Percentiles rank a stretch among this genome's conserved stretches.
phyloP scores from a whole-genome alignment of 2,113 vertebrate genomes.

The Petromus typicus region DNA sequence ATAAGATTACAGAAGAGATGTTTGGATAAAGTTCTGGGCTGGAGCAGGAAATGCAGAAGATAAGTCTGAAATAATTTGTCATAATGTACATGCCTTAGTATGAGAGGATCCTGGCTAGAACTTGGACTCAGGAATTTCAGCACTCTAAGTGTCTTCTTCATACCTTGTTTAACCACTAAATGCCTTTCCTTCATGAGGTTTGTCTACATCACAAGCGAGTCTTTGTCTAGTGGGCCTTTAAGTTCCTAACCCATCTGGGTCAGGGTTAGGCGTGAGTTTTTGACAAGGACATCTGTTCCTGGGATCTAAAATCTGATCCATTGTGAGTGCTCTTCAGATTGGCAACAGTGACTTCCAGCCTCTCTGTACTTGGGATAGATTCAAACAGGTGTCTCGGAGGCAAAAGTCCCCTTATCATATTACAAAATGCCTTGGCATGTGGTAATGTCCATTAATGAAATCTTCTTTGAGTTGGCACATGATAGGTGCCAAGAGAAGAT shows the following conservation, averaged over 20 bases:
- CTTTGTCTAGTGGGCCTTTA: constrained; percentile 40
- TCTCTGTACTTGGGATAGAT: constrained; percentile 75
- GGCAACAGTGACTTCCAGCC: constrained; percentile 65
- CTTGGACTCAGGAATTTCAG: neutral
- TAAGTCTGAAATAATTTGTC: neutral
- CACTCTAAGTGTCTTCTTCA: neutral
- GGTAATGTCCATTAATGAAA: constrained; percentile 77
- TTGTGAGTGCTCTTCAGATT: constrained; percentile 64
- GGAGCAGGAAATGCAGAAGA: neutral
- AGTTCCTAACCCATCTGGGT: constrained; percentile 35
- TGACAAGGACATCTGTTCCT: constrained; percentile 74
- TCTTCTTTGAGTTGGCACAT: constrained; percentile 61
- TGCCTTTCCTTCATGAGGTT: neutral
- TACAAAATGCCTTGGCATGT: constrained; percentile 74
- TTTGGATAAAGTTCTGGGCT: neutral
- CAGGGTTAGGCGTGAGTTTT: constrained; percentile 65
- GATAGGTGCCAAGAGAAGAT: constrained; percentile 46
- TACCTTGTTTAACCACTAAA: neutral
- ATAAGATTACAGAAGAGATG: neutral
- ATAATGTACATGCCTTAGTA: neutral
- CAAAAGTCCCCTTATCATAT: constrained; percentile 81
- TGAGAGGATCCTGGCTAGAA: neutral
- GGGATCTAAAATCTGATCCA: constrained; percentile 69
- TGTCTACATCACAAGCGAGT: constrained; percentile 1
- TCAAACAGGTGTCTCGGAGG: constrained; percentile 80